Conservation (phyloP, 2,888 invertebrate species). For the Cabera pusaria region DNA sequence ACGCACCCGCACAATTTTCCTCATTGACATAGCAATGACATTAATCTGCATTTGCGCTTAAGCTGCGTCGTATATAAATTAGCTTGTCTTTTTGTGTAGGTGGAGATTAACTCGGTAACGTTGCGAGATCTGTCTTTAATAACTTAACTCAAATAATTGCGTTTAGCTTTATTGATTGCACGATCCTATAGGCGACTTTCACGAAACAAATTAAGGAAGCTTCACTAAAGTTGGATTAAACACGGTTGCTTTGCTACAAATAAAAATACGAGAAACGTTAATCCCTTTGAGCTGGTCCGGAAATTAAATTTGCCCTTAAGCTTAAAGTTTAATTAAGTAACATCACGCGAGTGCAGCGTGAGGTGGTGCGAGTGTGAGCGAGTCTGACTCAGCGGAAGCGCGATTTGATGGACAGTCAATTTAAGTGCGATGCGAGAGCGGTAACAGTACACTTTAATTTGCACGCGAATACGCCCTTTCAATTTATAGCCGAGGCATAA, state of each 20-base stretch:
- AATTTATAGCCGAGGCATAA: conserved; percentile 9
- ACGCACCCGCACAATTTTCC: conserved; percentile 1
- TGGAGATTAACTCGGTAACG: conserved; percentile 1
- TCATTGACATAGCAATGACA: conserved; percentile 15
- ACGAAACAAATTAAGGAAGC: conserved; percentile 35
- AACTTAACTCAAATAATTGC: conserved; percentile 4
- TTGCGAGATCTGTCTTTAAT: conserved; percentile 1
- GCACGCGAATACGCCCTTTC: conserved; percentile 35
- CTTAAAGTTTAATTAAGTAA: conserved; percentile 74
- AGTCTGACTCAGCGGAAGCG: conserved; percentile 33
- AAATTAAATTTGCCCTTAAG: conserved; percentile 76
- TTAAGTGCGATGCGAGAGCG: conserved; percentile 43
- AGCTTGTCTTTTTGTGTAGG: conserved; percentile 10
- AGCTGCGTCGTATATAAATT: conserved; percentile 11
- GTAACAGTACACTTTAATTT: conserved; percentile 50
- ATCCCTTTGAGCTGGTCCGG: conserved; percentile 61
- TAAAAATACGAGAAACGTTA: conserved; percentile 60
- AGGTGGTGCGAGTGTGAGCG: conserved; percentile 29
- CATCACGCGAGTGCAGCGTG: conserved; percentile 62
- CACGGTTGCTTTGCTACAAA: conserved; percentile 41
- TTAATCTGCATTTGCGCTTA: conserved; percentile 13
- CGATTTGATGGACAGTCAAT: conserved; percentile 63
- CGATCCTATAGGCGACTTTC: conserved; percentile 19
- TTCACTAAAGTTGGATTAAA: conserved; percentile 38
- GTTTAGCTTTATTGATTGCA: conserved; percentile 7